Evolutionary conservation across 2,888 invertebrate species (phyloP).

Genomic region (Cataglyphis albicans): DNA sequence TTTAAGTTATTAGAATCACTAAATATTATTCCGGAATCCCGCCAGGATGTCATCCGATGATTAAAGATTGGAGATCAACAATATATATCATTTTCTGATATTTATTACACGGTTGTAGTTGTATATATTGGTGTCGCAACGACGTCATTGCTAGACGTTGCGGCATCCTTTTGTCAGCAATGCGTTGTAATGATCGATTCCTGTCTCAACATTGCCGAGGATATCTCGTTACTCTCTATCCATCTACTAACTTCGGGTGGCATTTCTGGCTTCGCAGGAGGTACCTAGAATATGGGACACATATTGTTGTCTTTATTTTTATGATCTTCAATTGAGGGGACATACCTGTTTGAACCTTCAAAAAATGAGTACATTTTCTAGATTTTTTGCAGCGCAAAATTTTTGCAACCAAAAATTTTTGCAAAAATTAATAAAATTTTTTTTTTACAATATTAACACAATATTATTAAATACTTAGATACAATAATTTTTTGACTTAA

Average conservation of each 20-base stretch:
- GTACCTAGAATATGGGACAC: slow-evolving; percentile 70
- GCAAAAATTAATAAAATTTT: too few species aligned
- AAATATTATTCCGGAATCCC: not conserved
- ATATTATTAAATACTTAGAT: too few species aligned
- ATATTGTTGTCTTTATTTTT: not conserved
- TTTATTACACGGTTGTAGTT: slow-evolving; percentile 75
- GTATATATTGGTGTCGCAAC: slow-evolving; percentile 73
- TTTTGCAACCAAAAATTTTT: too few species aligned
- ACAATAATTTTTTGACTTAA: too few species aligned
- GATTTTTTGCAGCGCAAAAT: too few species aligned
- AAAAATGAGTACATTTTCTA: too few species aligned
- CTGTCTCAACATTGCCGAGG: slow-evolving; percentile 89
- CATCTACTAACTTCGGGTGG: slow-evolving; percentile 90
- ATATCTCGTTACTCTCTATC: slow-evolving; percentile 91
- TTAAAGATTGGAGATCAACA: not conserved
- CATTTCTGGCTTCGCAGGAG: slow-evolving; percentile 87
- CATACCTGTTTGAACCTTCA: too few species aligned
- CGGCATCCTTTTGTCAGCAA: slow-evolving; percentile 81
- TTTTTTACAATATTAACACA: too few species aligned
- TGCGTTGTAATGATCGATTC: slow-evolving; percentile 70
- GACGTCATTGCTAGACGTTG: slow-evolving; percentile 71
- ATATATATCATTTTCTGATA: slow-evolving; percentile 7
- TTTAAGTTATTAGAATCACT: not conserved
- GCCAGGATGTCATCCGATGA: not conserved
- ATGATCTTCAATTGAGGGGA: not conserved